These are phyloP conservation scores for Diorhabda sublineata DNA, from an alignment of 1,140 invertebrate genomes.

Conservation along the genomic window DNA sequence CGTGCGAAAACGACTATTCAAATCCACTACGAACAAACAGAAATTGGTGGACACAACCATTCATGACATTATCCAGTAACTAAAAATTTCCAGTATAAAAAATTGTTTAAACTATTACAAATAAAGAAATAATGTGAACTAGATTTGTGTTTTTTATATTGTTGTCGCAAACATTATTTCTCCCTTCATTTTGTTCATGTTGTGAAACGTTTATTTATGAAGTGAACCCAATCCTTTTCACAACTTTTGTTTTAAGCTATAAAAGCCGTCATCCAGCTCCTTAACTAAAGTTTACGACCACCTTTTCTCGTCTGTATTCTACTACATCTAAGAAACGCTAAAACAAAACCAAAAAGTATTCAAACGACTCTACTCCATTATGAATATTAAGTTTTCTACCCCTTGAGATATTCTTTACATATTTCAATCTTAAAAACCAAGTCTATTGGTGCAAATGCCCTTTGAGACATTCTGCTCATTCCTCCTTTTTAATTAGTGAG, in stretches of 20 bases:
- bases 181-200: too few relatives aligned
- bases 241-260: background rate
- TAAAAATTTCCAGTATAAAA: too few relatives aligned
- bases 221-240: too few relatives aligned
- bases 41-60: too few relatives aligned
- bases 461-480: background rate
- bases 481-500: background rate
- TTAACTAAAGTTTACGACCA: background rate
- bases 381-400: constrained; percentile 13
- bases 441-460: constrained; percentile 2
- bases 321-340: constrained; percentile 1
- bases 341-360: constrained; percentile 15
- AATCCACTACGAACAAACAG: too few relatives aligned
- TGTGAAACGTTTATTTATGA: too few relatives aligned
- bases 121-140: too few relatives aligned
- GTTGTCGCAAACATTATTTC: too few relatives aligned
- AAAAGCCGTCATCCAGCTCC: background rate
- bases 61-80: too few relatives aligned
- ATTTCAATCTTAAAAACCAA: constrained; percentile 12
- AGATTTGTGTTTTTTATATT: too few relatives aligned
- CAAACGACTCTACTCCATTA: constrained; percentile 14
- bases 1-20: too few relatives aligned
- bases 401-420: constrained; percentile 7
- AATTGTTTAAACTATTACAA: too few relatives aligned
- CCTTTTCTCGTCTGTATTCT: constrained; percentile 1